phyloP scores from a whole-genome alignment of 2,113 vertebrate genomes.

The Hucho hucho region DNA sequence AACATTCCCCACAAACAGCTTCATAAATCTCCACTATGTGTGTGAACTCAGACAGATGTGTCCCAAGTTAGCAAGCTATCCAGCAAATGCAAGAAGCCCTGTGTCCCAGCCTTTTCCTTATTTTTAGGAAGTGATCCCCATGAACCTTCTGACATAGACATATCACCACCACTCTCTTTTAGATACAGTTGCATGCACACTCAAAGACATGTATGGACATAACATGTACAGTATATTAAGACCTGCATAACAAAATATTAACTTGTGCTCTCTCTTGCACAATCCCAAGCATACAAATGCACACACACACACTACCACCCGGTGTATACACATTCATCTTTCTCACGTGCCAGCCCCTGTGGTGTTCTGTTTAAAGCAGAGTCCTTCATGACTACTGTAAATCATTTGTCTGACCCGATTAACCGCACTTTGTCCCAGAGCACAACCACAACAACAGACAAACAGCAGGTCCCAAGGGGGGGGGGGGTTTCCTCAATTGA shows the following conservation, averaged over 20 bases:
- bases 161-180: no score
- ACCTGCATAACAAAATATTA: no score
- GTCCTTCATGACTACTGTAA: constrained; percentile 41
- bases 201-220: background rate
- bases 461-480: constrained; percentile 19
- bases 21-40: constrained; percentile 59
- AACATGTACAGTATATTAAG: no score
- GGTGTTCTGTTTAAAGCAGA: constrained; percentile 46
- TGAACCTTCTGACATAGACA: constrained; percentile 12
- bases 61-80: constrained; percentile 58
- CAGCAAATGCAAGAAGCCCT: constrained; percentile 57
- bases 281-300: constrained; percentile 16
- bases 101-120: constrained; percentile 20
- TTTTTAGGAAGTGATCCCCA: constrained; percentile 49
- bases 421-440: constrained; percentile 1
- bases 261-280: background rate
- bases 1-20: constrained; percentile 48
- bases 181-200: background rate
- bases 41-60: constrained; percentile 59
- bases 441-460: constrained; percentile 9
- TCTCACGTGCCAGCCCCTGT: constrained; percentile 32
- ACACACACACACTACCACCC: constrained; percentile 24
- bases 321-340: constrained; percentile 23
- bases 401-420: constrained; percentile 35
- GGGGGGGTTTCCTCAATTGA: background rate